Base-by-base conservation (phyloP, 1,140 invertebrate genomes). In the Papilio aristodemus region DNA sequence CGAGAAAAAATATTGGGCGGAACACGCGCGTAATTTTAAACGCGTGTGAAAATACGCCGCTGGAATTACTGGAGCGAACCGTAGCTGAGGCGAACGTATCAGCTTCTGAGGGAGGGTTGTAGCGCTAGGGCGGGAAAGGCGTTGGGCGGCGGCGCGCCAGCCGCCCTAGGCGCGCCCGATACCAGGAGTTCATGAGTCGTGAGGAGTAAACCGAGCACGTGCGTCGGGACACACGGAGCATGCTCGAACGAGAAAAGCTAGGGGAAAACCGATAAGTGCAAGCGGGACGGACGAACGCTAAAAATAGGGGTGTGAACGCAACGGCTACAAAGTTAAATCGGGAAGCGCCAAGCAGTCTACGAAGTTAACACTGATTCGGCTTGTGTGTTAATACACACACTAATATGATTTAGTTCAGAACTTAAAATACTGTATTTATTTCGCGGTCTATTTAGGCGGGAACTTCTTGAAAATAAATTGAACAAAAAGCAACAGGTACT, bases 101-200 rank as follows among this genome's bases (percentile, higher is more conserved):
- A 75, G 88, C 86, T 83, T 90, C 88, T 90, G 88, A 81, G 73
- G 81, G 83, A 81, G 81, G 81, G 72, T 79, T 77, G 75, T 74
- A 75, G 69, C 71, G 80, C 74, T 87, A 78, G 84, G 82, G 87
- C 84, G 81, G 86, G 67, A 66, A 72, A 71, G 76, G 59, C 76
- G 77, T 71, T 85, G 81, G 86, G 86, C 88, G 87, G 85, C 89
- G 87, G 85, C 87, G 89, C 86, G 86, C 77, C 84, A 79, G 80
- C 88, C 83, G 88, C 88, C 88, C 88, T 85, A 86, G 86, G 87
- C 87, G 87, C 88, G 88, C 86, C 85, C 83, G 77, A 72, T 84
- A 90, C 87, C 81, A 88, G 88, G 86, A 69, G 41, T 70, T 2
- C 86, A 90, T 71, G 79, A 74, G 10, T 9, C 37, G 70, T 57